These are phyloP conservation scores for Echinarachnius parma DNA, from an alignment of 53 echinoderm and acorn worm genomes.

Conservation along the genomic window DNA sequence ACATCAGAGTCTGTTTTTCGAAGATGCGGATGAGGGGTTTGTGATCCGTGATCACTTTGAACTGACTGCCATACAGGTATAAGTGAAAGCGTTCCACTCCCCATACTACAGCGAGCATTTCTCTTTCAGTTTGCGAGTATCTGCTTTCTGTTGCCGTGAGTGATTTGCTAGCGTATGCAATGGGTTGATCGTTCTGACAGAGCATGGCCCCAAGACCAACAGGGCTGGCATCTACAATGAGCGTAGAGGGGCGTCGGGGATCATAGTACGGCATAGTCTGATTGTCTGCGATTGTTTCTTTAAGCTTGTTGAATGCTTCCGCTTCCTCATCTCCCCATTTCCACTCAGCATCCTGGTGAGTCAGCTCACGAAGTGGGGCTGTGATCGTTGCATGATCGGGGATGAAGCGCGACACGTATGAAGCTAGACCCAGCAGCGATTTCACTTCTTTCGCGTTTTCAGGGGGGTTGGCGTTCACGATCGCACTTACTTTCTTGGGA, in stretches of 20 bases:
- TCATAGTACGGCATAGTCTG: constrained; percentile 59
- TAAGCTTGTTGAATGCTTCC: constrained; percentile 36
- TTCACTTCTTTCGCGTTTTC: constrained; percentile 53
- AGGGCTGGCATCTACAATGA: constrained; percentile 68
- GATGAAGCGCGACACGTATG: constrained; percentile 59
- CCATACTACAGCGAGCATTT: constrained; percentile 57
- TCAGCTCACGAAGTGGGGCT: constrained; percentile 43
- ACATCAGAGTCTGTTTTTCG: constrained; percentile 29
- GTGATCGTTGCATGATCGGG: constrained; percentile 62
- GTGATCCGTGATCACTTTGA: constrained; percentile 59
- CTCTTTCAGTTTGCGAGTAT: constrained; percentile 73
- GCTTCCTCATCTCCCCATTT: constrained; percentile 48
- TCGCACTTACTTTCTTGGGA: no score
- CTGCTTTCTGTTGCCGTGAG: constrained; percentile 51
- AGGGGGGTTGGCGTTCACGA: no score
- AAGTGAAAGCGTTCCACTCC: constrained; percentile 59
- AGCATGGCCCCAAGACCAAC: constrained; percentile 57
- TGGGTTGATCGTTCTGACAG: constrained; percentile 44
- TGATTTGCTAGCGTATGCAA: constrained; percentile 52
- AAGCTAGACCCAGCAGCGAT: constrained; percentile 52
- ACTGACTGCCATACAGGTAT: constrained; percentile 55
- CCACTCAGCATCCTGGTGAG: constrained; percentile 50
- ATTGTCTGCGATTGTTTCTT: constrained; percentile 37
- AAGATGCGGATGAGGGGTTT: constrained; percentile 66
- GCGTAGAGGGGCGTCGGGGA: constrained; percentile 25